Percentiles rank a stretch among this genome's conserved stretches.
Evolutionary conservation across 37 sponge, comb jelly and placozoan species (phyloP).

Genomic region (Oopsacas minuta): DNA sequence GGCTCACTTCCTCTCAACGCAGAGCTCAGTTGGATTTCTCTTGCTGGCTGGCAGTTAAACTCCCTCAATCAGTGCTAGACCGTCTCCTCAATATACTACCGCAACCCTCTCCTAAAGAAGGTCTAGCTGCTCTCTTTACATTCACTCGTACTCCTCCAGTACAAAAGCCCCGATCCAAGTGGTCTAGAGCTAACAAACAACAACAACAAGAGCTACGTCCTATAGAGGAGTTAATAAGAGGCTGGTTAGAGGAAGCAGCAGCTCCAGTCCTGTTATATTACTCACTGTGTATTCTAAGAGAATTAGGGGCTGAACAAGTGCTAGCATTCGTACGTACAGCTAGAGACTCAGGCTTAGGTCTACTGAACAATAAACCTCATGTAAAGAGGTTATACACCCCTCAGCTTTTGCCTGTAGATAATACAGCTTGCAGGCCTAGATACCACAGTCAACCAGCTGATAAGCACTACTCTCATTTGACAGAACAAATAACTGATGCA

Average conservation of each 20-base stretch:
- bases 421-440: neutral
- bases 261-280: neutral
- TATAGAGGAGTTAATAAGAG: neutral
- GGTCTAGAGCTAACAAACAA: neutral
- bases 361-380: neutral
- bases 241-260: neutral
- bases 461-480: neutral
- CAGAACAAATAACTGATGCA: neutral
- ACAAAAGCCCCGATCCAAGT: neutral
- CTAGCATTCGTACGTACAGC: conserved; percentile 5
- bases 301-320: neutral
- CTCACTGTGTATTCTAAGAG: neutral
- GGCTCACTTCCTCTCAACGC: neutral
- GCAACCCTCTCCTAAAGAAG: neutral
- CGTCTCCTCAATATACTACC: conserved; percentile 5
- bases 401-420: neutral
- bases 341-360: neutral
- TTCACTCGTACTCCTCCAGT: neutral
- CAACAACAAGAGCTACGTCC: neutral
- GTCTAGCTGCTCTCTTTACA: neutral
- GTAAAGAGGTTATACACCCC: neutral
- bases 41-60: neutral
- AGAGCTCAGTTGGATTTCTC: neutral
- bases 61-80: neutral
- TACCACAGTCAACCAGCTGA: neutral